A percentile compares a stretch with the other conserved stretches of the same genome.
Evolutionary conservation across 2,888 invertebrate species (phyloP).

Genomic region (Helicoverpa assulta): DNA sequence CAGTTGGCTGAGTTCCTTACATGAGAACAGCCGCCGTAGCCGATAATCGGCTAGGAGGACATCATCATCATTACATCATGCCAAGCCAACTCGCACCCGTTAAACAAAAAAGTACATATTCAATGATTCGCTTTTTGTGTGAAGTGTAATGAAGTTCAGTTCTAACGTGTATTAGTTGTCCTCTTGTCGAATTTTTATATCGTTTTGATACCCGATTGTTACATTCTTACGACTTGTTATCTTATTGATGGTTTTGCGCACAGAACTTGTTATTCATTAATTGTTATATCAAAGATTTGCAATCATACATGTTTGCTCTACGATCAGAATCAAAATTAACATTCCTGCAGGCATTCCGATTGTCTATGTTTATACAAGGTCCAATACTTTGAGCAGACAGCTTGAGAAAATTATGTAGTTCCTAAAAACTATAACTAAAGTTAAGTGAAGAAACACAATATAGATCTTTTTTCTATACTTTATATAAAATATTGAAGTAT

Average conservation of each 20-base stretch:
- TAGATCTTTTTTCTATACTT: slow-evolving; percentile 65
- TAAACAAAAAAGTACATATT: no score
- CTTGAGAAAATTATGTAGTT: slow-evolving; percentile 62
- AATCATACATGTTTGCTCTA: slow-evolving; percentile 23
- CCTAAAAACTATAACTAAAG: slow-evolving; percentile 56
- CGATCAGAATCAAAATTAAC: slow-evolving; percentile 31
- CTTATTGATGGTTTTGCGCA: slow-evolving; percentile 19
- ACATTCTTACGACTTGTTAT: slow-evolving; percentile 25
- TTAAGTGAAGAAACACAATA: slow-evolving; percentile 35
- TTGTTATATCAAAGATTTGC: slow-evolving; percentile 1
- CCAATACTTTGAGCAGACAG: slow-evolving; percentile 38
- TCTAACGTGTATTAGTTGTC: slow-evolving; percentile 1
- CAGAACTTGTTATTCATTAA: slow-evolving; percentile 22
- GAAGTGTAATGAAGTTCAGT: slow-evolving; percentile 11
- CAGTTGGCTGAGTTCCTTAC: no score
- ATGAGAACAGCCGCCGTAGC: no score
- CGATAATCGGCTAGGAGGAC: no score
- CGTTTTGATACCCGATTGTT: slow-evolving; percentile 23
- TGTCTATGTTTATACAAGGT: slow-evolving; percentile 39
- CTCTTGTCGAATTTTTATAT: slow-evolving; percentile 8
- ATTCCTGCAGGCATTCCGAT: slow-evolving; percentile 52
- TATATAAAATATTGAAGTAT: slow-evolving; percentile 60
- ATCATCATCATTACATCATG: no score
- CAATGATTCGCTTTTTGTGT: not conserved
- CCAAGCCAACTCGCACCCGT: no score